Conservation (phyloP, 2,888 invertebrate species). For the Tridacna gigas region DNA sequence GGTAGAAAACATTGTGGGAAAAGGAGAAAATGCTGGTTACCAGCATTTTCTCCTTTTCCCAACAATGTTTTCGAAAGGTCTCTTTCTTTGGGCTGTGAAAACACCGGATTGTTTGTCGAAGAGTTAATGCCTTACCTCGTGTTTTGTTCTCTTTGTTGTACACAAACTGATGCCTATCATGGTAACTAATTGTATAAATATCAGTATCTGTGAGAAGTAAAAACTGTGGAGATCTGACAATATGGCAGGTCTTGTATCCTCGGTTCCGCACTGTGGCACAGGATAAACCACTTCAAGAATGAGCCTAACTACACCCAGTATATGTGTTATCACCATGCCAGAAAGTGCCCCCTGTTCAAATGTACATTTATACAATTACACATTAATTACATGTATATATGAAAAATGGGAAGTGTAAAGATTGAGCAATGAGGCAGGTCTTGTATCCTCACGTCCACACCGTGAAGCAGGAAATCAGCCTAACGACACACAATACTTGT, state of each 20-base stretch:
- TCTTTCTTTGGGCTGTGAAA: too few species aligned
- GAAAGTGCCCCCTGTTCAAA: constrained; percentile 50
- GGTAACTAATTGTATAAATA: constrained; percentile 41
- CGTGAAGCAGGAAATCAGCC: too few species aligned
- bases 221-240: constrained; percentile 51
- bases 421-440: too few species aligned
- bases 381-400: not conserved
- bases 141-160: constrained; percentile 30
- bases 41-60: too few species aligned
- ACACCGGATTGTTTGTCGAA: too few species aligned
- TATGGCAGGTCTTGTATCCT: constrained; percentile 46
- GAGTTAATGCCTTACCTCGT: constrained; percentile 12
- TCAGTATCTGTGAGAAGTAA: constrained; percentile 55
- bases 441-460: too few species aligned
- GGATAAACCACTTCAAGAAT: constrained; percentile 53
- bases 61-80: too few species aligned
- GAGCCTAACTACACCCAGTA: constrained; percentile 41
- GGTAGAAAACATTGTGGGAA: too few species aligned
- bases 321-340: constrained; percentile 41
- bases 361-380: not conserved
- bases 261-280: constrained; percentile 44
- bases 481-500: too few species aligned
- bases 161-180: constrained; percentile 42
- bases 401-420: too few species aligned
- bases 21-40: too few species aligned